These are phyloP conservation scores for Coracias cyanogaster DNA, from an alignment of 2,797 vertebrate species.

Conservation along the genomic window DNA sequence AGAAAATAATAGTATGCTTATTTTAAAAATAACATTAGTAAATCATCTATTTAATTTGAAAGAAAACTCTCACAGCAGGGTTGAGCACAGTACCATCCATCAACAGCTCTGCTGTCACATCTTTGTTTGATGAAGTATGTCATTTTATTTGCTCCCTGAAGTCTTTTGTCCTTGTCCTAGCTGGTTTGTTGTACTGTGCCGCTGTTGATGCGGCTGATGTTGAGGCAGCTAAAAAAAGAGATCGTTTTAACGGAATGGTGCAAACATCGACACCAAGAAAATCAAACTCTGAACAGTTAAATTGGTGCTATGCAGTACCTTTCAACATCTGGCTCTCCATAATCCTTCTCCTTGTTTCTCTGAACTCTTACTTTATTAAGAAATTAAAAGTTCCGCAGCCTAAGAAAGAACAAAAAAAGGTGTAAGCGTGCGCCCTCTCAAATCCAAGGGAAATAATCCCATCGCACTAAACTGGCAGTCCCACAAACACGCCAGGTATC, in stretches of 20 bases:
- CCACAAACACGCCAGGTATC: background rate
- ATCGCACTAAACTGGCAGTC: background rate
- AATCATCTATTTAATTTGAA: background rate
- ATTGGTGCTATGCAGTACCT: background rate
- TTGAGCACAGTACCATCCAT: background rate
- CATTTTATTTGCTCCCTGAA: background rate
- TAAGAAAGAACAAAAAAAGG: background rate
- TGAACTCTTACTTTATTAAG: background rate
- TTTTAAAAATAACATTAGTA: background rate
- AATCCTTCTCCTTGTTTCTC: background rate
- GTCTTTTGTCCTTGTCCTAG: background rate
- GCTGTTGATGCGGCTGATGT: fast-evolving
- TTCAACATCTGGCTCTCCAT: background rate
- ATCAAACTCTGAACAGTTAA: background rate
- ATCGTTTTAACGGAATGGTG: background rate
- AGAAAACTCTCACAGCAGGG: background rate
- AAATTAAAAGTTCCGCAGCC: background rate
- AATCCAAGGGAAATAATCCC: background rate
- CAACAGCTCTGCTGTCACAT: fast-evolving
- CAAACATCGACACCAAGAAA: background rate
- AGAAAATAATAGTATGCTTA: background rate
- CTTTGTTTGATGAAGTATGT: background rate
- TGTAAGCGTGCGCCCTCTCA: background rate
- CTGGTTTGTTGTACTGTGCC: background rate
- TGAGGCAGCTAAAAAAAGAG: background rate